Conservation (phyloP, 1,140 invertebrate species). For the Eriosoma lanigerum region DNA sequence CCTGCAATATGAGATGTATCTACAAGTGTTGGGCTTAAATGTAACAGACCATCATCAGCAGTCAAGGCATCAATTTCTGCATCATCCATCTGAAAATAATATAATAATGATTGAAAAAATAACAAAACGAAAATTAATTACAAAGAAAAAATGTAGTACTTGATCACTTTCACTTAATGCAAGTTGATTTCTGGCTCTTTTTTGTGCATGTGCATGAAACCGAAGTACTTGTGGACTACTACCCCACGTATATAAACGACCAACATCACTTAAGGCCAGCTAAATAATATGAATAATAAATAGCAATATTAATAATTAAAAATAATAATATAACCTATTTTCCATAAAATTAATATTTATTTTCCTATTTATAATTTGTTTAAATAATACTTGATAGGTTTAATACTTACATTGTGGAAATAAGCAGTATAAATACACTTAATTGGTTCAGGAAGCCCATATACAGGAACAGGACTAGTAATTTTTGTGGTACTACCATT, state of each 20-base stretch:
- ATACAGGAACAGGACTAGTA: constrained; percentile 64
- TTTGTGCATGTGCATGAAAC: constrained; percentile 68
- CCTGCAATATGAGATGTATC: constrained; percentile 65
- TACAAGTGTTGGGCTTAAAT: constrained; percentile 64
- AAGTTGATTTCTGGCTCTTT: constrained; percentile 57
- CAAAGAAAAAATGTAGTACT: constrained; percentile 2
- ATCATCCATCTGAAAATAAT: constrained; percentile 14
- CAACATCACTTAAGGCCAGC: constrained; percentile 70
- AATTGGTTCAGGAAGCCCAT: constrained; percentile 64
- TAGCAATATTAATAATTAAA: not conserved
- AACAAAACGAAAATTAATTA: not conserved
- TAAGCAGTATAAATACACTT: constrained; percentile 72
- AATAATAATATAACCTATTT: not conserved
- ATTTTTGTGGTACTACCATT: constrained; percentile 66
- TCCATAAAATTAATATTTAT: too few species aligned
- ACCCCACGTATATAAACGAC: constrained; percentile 76
- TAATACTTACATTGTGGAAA: constrained; percentile 75
- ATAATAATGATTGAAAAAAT: not conserved
- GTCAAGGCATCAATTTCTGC: constrained; percentile 44
- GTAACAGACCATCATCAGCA: constrained; percentile 56
- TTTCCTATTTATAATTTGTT: too few species aligned
- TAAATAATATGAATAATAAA: constrained; percentile 58
- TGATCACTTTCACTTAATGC: constrained; percentile 8
- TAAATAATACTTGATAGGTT: not conserved
- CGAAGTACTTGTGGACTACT: constrained; percentile 74